These are phyloP conservation scores for Indri indri DNA, from an alignment of 2,113 vertebrate species.

Conservation along the genomic window DNA sequence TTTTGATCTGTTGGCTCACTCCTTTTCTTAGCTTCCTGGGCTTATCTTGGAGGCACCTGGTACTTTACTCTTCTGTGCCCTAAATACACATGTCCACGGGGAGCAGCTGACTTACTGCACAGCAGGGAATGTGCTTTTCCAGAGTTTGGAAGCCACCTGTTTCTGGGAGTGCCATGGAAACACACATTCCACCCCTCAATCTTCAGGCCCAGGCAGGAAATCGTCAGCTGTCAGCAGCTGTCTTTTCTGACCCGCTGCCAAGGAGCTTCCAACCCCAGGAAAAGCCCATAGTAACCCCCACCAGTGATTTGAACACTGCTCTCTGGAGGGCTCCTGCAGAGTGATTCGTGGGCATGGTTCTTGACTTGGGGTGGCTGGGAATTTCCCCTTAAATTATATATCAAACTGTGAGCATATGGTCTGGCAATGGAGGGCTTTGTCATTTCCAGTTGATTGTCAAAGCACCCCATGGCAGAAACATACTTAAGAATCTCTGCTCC, in stretches of 20 bases:
- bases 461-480: background rate
- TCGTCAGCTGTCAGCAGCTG: constrained; percentile 50
- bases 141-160: constrained; percentile 23
- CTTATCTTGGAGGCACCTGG: background rate
- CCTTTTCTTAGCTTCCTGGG: background rate
- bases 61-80: background rate
- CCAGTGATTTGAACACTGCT: background rate
- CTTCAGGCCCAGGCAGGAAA: background rate
- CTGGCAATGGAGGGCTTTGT: background rate
- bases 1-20: background rate
- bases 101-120: background rate
- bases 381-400: background rate
- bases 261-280: background rate
- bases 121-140: constrained; percentile 29
- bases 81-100: background rate
- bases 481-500: background rate
- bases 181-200: background rate
- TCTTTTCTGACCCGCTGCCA: constrained; percentile 10
- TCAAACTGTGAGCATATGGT: background rate
- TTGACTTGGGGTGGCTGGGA: background rate
- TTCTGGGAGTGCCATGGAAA: background rate
- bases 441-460: background rate
- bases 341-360: background rate
- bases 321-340: background rate
- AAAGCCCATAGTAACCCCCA: background rate